Evolutionary conservation across 1,140 invertebrate species (phyloP).

Genomic region (Tetramorium simillimum): DNA sequence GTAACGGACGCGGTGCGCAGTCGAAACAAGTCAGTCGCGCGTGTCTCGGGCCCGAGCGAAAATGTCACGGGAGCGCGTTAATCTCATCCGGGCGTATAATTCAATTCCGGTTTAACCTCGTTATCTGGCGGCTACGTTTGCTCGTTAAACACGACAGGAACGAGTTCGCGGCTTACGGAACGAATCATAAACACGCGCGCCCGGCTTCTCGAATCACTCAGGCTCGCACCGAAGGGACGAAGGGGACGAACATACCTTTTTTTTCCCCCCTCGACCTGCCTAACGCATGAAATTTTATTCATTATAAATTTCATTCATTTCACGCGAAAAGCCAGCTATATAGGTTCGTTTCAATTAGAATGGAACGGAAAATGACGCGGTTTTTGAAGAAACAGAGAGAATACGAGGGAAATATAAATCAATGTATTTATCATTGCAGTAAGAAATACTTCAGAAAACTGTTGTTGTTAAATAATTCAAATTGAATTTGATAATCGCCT

Average conservation of each 20-base stretch:
- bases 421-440: not conserved
- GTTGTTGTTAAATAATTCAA: not conserved
- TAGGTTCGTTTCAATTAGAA: conserved; percentile 35
- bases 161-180: conserved; percentile 50
- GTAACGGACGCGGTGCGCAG: not conserved
- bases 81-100: conserved; percentile 53
- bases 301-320: conserved; percentile 51
- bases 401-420: not conserved
- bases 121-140: conserved; percentile 56
- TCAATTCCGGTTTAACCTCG: conserved; percentile 62
- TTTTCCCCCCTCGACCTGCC: not conserved
- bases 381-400: not conserved
- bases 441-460: not conserved
- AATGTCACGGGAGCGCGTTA: conserved; percentile 61
- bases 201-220: not conserved
- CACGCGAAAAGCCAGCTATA: not conserved
- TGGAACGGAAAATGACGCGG: not conserved
- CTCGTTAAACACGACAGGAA: conserved; percentile 56
- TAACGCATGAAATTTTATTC: conserved; percentile 40
- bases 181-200: conserved; percentile 54
- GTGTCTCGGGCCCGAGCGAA: conserved; percentile 51
- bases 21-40: conserved; percentile 56
- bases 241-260: not conserved
- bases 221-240: not conserved
- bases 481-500: not conserved